Percentiles rank a stretch among this genome's conserved stretches.
These are phyloP conservation scores for Probosciger aterrimus DNA, from an alignment of 2,113 vertebrate genomes.

Conservation along the genomic window DNA sequence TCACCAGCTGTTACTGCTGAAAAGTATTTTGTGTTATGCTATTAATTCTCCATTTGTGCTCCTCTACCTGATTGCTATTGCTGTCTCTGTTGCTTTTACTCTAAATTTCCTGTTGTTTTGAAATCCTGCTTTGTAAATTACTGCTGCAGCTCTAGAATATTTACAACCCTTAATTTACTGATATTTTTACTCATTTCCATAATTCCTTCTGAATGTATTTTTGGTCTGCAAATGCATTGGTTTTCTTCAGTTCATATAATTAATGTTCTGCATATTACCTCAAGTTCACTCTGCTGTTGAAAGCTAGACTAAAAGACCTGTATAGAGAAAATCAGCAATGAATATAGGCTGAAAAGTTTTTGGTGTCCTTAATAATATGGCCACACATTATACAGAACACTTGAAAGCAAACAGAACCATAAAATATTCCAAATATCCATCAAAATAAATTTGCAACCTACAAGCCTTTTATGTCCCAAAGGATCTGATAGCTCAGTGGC, in stretches of 20 bases:
- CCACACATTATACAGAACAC: not conserved
- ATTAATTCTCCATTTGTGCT: conserved; percentile 33
- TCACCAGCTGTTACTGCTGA: conserved; percentile 49
- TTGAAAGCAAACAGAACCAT: not conserved
- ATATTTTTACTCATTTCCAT: not conserved
- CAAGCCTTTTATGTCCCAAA: not conserved
- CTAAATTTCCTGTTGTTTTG: not conserved
- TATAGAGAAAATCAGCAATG: not conserved
- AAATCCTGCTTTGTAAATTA: not conserved
- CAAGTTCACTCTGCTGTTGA: not conserved
- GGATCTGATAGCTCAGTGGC: not conserved
- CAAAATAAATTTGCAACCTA: not conserved
- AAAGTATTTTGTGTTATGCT: conserved; percentile 34
- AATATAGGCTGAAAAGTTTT: not conserved
- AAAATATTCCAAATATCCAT: not conserved
- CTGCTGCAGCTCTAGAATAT: not conserved
- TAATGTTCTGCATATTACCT: not conserved
- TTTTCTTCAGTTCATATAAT: not conserved
- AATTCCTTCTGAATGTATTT: not conserved
- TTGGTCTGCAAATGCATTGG: not conserved
- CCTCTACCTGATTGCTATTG: not conserved
- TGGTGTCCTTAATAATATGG: not conserved
- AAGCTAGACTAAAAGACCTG: not conserved
- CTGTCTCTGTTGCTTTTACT: not conserved
- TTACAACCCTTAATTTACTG: not conserved